phyloP scores from a whole-genome alignment of 64 coral and sea anemone genomes.

The Pocillopora verrucosa region DNA sequence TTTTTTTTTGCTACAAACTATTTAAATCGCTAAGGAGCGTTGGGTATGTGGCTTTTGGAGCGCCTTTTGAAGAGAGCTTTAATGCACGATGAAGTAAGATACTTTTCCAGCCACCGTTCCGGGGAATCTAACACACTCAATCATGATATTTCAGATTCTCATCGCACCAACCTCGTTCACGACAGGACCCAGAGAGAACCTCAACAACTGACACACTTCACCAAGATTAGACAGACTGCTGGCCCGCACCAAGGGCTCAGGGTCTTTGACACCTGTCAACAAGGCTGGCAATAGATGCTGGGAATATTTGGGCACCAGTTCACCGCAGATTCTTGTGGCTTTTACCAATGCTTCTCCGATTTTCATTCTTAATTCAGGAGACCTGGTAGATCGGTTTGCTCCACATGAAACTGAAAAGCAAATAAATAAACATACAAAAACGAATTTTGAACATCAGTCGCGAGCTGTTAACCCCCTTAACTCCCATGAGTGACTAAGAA shows the following conservation, averaged over 20 bases:
- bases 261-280: constrained; percentile 67
- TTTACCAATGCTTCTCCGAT: constrained; percentile 84
- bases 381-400: constrained; percentile 16
- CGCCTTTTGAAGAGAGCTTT: too few species aligned
- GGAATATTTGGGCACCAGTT: constrained; percentile 71
- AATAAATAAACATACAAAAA: not conserved
- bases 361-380: constrained; percentile 70
- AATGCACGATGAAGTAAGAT: too few species aligned
- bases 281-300: constrained; percentile 75
- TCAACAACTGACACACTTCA: constrained; percentile 81
- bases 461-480: not conserved
- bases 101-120: too few species aligned
- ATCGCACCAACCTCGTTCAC: constrained; percentile 73
- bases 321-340: constrained; percentile 75
- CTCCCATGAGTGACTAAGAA: too few species aligned
- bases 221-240: constrained; percentile 95
- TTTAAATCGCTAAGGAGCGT: too few species aligned
- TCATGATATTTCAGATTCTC: not conserved
- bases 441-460: not conserved
- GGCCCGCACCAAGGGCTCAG: constrained; percentile 80
- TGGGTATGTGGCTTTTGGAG: too few species aligned
- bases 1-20: too few species aligned
- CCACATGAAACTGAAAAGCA: not conserved
- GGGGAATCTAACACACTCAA: too few species aligned
- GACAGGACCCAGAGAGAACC: constrained; percentile 72